Evolutionary conservation across 2,797 vertebrate species (phyloP).

Genomic region (Notoglanidium macrostoma): DNA sequence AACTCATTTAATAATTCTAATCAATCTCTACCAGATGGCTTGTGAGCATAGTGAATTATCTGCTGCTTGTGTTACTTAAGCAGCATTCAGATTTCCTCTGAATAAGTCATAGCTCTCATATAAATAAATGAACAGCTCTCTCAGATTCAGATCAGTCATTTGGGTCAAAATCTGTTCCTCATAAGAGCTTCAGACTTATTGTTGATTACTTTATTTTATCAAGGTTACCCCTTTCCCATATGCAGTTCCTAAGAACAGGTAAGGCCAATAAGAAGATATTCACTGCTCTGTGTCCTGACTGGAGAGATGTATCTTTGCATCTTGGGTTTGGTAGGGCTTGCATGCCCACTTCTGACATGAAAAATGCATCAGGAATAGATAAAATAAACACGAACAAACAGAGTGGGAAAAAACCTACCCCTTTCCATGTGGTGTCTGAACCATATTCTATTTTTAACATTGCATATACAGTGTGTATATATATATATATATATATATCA

Average conservation of each 20-base stretch:
- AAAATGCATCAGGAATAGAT: conserved; percentile 47
- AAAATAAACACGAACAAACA: not conserved
- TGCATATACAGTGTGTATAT: too few relatives aligned
- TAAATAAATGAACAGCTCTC: conserved; percentile 57
- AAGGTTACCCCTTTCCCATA: conserved; percentile 9
- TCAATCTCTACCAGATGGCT: conserved; percentile 17
- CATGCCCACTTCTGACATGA: conserved; percentile 44
- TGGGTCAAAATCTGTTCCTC: conserved; percentile 32
- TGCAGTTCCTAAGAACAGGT: conserved; percentile 17
- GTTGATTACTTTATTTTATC: conserved; percentile 49
- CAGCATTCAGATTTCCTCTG: conserved; percentile 37
- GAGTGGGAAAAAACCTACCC: not conserved
- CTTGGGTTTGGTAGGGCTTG: conserved; percentile 14
- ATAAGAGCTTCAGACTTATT: conserved; percentile 37
- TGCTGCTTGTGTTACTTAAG: conserved; percentile 41
- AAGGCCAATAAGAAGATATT: not conserved
- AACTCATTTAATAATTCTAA: not conserved
- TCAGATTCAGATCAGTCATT: conserved; percentile 48
- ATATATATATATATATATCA: too few relatives aligned
- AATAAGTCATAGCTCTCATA: conserved; percentile 56
- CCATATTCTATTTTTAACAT: not conserved
- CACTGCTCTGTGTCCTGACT: conserved; percentile 23
- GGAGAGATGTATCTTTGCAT: conserved; percentile 2
- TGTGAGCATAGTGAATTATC: conserved; percentile 21
- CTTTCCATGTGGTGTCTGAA: not conserved